phyloP scores from a whole-genome alignment of 2,888 invertebrate genomes.

The Brachypalpus laphriformis region DNA sequence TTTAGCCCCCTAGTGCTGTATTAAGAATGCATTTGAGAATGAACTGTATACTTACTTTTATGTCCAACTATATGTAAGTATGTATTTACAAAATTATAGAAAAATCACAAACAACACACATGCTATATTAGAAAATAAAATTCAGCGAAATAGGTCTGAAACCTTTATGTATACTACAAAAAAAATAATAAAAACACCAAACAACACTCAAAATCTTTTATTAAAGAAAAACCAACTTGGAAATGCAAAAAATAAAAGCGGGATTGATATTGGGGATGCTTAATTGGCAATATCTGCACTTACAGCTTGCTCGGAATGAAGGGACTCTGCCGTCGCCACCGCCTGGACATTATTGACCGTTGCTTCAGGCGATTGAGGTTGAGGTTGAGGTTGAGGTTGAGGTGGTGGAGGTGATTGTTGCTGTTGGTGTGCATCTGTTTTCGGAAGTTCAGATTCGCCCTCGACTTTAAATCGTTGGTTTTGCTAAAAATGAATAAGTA shows the following conservation, averaged over 20 bases:
- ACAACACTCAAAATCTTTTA: conserved; percentile 49
- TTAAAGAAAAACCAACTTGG: conserved; percentile 37
- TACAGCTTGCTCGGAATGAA: conserved; percentile 72
- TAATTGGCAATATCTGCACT: conserved; percentile 72
- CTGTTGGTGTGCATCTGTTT: conserved; percentile 76
- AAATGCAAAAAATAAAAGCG: conserved; percentile 1
- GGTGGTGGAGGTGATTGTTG: conserved; percentile 59
- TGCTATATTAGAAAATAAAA: not conserved
- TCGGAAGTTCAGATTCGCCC: conserved; percentile 79
- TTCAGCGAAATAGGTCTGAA: not conserved
- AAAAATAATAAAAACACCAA: conserved; percentile 64
- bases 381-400: conserved; percentile 44
- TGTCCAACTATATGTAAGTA: no score
- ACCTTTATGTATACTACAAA: not conserved
- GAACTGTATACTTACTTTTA: no score
- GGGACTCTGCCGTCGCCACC: conserved; percentile 66
- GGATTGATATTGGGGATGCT: conserved; percentile 47
- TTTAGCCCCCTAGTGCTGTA: no score
- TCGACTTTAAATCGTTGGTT: conserved; percentile 81
- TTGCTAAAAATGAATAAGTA: conserved; percentile 75
- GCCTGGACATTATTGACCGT: conserved; percentile 67
- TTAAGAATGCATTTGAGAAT: no score
- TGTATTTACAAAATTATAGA: not conserved
- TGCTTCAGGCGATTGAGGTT: conserved; percentile 70
- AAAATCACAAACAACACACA: conserved; percentile 22